Conservation (phyloP, 1,140 invertebrate species). For the Pomacea maculata region DNA sequence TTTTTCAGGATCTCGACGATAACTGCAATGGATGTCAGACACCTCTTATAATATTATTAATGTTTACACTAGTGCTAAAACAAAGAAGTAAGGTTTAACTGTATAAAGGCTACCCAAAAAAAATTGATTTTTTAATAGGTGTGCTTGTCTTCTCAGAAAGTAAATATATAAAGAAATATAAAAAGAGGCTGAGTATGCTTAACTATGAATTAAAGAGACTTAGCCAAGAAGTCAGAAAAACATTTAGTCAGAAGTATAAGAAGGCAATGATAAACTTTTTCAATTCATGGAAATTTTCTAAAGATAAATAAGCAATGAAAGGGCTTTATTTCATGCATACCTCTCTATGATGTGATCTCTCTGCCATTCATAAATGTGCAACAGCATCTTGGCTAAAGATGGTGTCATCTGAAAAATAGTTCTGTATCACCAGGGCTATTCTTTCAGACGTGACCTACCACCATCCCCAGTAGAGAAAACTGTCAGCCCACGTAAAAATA, state of each 20-base stretch:
- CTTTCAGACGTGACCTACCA: not conserved
- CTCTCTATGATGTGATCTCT: conserved; percentile 59
- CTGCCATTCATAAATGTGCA: conserved; percentile 89
- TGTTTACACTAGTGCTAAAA: not conserved
- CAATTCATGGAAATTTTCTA: not conserved
- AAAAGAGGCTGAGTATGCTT: not conserved
- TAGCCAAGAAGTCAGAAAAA: not conserved
- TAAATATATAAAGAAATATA: not conserved
- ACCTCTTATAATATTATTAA: not conserved
- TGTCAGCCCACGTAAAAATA: too few species aligned
- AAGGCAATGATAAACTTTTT: too few species aligned
- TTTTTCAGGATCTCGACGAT: conserved; percentile 66
- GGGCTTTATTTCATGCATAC: conserved; percentile 30
- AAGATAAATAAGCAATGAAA: not conserved
- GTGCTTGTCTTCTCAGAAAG: too few species aligned
- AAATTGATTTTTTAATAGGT: too few species aligned
- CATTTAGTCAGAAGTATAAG: not conserved
- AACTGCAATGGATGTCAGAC: conserved; percentile 37
- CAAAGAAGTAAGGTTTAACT: too few species aligned
- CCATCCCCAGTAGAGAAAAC: too few species aligned
- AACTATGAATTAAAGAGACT: conserved; percentile 17
- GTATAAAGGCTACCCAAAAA: too few species aligned
- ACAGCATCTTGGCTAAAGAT: conserved; percentile 88
- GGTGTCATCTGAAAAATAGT: conserved; percentile 77
- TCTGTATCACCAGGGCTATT: conserved; percentile 10